Evolutionary conservation across 2,888 invertebrate species (phyloP), one percentile per base, ranked within the genome.

Genomic region (Athalia cordata): DNA sequence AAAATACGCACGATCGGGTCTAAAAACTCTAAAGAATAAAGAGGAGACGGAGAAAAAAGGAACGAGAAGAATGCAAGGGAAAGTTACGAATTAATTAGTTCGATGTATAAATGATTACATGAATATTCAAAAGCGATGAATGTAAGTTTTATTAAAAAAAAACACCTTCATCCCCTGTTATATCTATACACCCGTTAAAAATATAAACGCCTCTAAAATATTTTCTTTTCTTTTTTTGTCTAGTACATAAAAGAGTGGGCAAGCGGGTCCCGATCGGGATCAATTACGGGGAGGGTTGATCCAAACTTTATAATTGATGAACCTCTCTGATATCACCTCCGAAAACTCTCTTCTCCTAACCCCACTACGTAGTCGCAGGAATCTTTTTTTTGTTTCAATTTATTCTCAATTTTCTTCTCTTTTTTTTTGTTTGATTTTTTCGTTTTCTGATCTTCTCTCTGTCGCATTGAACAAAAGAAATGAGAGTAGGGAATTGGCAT

Each of bases 271-370:
- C 57, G 67, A 47, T 5, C 11, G n/a, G 78, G 70, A 70, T 15
- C 45, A 11, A 45, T 65, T 6, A 50, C 7, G 50, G 68, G 55
- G 65, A 52, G 57, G 15, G 50, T 61, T 74, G 74, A 78, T 78
- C 78, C 72, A 64, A 78, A 78, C 72, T 78, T 78, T 78, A 64
- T 78, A 78, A 78, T 78, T 78, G 78, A 78, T 74, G 78, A 72
- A 78, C 78, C 72, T 52, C 55, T 50, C 64, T 13, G 57, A 74
- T 78, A 78, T 45, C 64, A 62, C 47, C 13, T 65, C 47, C 61
- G 49, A 13, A 29, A 15, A 47, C 74, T 15, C 49, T 50, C 8
- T 50, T 50, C 8, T 50, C 29, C 29, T 29, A 29, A 29, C 29
- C 29, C 29, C 29, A 29, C 29, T 2, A 29, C 29, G 29, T 29